phyloP scores from a whole-genome alignment of 1,140 invertebrate species.

The Tetramorium alpestre region DNA sequence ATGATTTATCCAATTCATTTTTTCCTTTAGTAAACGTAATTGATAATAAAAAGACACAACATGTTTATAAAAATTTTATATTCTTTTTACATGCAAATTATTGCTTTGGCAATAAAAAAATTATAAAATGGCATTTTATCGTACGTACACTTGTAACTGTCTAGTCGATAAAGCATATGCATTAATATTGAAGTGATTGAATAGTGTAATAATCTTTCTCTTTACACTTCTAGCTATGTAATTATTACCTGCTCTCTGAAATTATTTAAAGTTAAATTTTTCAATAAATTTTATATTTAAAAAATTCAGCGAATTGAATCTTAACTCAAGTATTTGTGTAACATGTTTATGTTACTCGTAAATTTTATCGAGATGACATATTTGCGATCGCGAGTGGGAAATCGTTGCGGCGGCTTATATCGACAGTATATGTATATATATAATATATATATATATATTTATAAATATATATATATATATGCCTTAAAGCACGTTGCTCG shows the following conservation, averaged over 20 bases:
- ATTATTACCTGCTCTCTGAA: neutral
- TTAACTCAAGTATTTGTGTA: neutral
- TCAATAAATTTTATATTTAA: neutral
- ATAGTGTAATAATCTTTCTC: neutral
- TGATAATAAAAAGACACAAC: neutral
- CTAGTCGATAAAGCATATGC: neutral
- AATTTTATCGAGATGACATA: slow-evolving; percentile 23
- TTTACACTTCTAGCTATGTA: neutral
- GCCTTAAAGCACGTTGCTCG: slow-evolving; percentile 12
- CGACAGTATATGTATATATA: neutral
- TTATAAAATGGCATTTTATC: neutral
- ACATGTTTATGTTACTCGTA: slow-evolving; percentile 7
- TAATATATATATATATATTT: neutral
- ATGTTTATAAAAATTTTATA: neutral
- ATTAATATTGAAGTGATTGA: neutral
- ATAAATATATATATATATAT: neutral
- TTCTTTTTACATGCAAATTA: neutral
- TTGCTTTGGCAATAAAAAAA: neutral
- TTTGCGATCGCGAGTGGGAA: slow-evolving; percentile 21
- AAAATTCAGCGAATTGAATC: neutral
- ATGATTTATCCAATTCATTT: neutral
- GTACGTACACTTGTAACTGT: neutral
- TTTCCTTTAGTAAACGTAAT: neutral
- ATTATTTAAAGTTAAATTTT: neutral
- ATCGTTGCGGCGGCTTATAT: neutral